Evolutionary conservation across 2,888 invertebrate genomes (phyloP).

Genomic region (Leucania comma): DNA sequence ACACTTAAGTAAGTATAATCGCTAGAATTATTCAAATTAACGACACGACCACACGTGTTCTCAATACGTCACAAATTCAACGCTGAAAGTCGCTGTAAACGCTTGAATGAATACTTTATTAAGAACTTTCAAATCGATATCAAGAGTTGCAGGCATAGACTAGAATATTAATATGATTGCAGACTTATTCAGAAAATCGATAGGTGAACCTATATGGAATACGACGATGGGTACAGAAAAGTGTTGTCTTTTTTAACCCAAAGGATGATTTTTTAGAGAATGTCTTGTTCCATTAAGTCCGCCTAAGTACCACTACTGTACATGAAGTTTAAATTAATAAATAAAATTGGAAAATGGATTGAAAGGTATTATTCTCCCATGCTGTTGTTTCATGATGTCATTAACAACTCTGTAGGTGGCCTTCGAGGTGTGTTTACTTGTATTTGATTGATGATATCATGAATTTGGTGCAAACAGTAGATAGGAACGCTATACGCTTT

Average conservation of each 20-base stretch:
- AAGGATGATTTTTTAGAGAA: no score
- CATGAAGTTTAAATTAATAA: no score
- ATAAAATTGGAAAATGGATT: background rate
- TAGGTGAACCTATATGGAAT: background rate
- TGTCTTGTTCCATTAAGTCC: no score
- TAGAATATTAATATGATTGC: conserved; percentile 42
- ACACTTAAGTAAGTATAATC: background rate
- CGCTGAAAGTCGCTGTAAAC: conserved; percentile 18
- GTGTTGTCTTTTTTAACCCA: no score
- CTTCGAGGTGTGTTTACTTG: conserved; percentile 12
- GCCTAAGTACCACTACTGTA: no score
- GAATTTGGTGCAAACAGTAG: conserved; percentile 2
- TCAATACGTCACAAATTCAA: conserved; percentile 1
- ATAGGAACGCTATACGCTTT: background rate
- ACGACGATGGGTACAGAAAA: background rate
- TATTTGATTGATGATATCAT: conserved; percentile 27
- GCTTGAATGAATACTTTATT: conserved; percentile 14
- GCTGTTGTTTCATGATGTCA: conserved; percentile 7
- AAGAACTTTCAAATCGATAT: conserved; percentile 42
- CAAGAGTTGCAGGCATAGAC: conserved; percentile 28
- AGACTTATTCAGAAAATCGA: conserved; percentile 6
- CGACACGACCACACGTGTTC: background rate
- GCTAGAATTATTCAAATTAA: background rate
- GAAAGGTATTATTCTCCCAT: background rate
- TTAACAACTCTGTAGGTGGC: background rate